Base-by-base conservation (phyloP, 1,140 invertebrate genomes). In the Procambarus virginalis region DNA sequence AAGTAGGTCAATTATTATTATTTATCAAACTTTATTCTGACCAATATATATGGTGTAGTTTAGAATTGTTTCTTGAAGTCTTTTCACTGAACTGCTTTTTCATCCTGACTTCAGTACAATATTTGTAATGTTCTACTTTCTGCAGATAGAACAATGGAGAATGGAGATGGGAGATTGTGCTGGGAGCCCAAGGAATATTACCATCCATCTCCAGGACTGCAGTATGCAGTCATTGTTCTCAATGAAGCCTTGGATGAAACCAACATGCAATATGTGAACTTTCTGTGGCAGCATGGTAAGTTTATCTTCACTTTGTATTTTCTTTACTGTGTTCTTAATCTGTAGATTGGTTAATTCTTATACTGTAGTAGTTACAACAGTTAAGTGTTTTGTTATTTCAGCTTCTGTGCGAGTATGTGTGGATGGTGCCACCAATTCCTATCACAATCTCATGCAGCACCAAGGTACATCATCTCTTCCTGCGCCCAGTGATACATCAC, bases 281-380 rank as follows among this genome's bases (percentile, higher is more conserved):
- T 58, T 14, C 60, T 77, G 51, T 86, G 84, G 84, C 60, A 46
- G 17, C 76, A 68, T 46, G 84, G 84, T 86, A 78, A 86, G 76
- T 73, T n/a, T 73, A 34, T 34, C 2, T 73, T 34, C n/a, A 4
- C 6, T 34, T 73, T 22, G 20, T 34, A 34, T 73, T 2, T 73
- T 20, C 34, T 3, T 64, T 2, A 1, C 17, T 17, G 10, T 64
- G 20, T 20, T 12, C 14, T 64, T 64, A 17, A 12, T 64, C 4
- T 64, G 17, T 64, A 64, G 17, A 4, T 14, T 64, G 4, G 4
- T 64, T 64, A 17, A 20, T 17, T 64, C 12, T 20, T 4, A 17
- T 17, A 17, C 20, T 20, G 17, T 17, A 17, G 12, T 4, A 20
- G 60, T 64, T 20, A 20, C 12, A 64, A 17, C 2, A 17, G 4